A percentile compares a stretch with the other conserved stretches of the same genome.
phyloP scores from a whole-genome alignment of 2,888 invertebrate species.

The Microdon myrmicae region DNA sequence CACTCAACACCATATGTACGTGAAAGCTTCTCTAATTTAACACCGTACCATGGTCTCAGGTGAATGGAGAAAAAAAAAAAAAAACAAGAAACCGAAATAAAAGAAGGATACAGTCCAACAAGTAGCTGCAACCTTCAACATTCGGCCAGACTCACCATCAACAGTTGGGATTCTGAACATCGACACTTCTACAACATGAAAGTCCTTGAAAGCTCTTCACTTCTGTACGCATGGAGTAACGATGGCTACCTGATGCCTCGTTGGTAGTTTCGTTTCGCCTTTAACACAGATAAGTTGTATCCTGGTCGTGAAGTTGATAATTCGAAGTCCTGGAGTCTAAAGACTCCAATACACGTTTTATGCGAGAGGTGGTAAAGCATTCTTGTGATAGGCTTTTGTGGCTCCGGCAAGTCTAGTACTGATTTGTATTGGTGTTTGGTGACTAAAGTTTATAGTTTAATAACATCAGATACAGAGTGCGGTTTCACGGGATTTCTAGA shows the following conservation, averaged over 20 bases:
- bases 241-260: constrained; percentile 9
- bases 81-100: not conserved
- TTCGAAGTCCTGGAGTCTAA: constrained; percentile 9
- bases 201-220: constrained; percentile 44
- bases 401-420: no score
- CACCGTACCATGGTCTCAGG: constrained; percentile 4
- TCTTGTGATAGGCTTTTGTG: no score
- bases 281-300: constrained; percentile 25
- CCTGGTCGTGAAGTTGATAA: constrained; percentile 1
- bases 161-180: constrained; percentile 36
- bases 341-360: constrained; percentile 4
- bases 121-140: constrained; percentile 47
- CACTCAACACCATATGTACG: no score
- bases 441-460: no score
- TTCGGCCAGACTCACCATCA: constrained; percentile 34
- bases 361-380: no score
- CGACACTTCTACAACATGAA: constrained; percentile 19
- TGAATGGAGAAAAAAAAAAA: not conserved
- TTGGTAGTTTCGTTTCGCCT: constrained; percentile 35
- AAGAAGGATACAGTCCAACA: constrained; percentile 30
- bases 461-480: no score
- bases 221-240: constrained; percentile 14
- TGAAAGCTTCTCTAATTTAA: no score
- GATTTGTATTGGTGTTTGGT: no score
- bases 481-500: no score